Evolutionary conservation across 2,113 vertebrate genomes (phyloP), one percentile per base, ranked within the genome.

Genomic region (Lophura nycthemera): DNA sequence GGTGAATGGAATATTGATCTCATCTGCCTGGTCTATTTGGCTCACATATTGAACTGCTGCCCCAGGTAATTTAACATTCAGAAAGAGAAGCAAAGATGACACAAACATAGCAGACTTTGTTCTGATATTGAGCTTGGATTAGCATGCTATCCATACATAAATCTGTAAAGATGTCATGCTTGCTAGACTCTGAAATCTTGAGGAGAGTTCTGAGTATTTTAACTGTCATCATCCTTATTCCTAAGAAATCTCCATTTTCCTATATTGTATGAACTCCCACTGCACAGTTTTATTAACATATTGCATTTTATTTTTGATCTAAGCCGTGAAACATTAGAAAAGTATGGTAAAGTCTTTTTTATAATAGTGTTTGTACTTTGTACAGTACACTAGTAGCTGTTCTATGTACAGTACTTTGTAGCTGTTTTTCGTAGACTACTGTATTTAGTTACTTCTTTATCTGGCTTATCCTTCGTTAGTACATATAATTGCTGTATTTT

Each of bases 41-140:
- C 42, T 80, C 52, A 57, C 25, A 19, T 45, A 56, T 42, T 67
- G 61, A 93, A 63, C 15, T 92, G 71, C 56, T 83, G 65, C 22
- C 25, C 13, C 80, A 88, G 47, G 77, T 77, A 86, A 89, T 92
- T 90, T 72, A 84, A 61, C 36, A 48, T 93, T 81, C 59, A 65
- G 80, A 90, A 89, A 79, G 20, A 27, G 56, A 95, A 83, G 20
- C 42, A 76, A 1, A 0, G 11, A 54, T 89, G 76, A 64, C 45
- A 86, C 17, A 79, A n/a, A n/a, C 9, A 22, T 15, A 52, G 40
- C 16, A 88, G 47, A n/a, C 56, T 83, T 83, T 71, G 45, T 90
- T 93, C 83, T 90, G 72, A 56, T 86, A 74, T 88, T 86, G 91
- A 71, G 17, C 17, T 81, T 1, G 4, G 73, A 88, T 88, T 92